Conservation (phyloP, 2,888 invertebrate species). For the Ochropleura plecta region DNA sequence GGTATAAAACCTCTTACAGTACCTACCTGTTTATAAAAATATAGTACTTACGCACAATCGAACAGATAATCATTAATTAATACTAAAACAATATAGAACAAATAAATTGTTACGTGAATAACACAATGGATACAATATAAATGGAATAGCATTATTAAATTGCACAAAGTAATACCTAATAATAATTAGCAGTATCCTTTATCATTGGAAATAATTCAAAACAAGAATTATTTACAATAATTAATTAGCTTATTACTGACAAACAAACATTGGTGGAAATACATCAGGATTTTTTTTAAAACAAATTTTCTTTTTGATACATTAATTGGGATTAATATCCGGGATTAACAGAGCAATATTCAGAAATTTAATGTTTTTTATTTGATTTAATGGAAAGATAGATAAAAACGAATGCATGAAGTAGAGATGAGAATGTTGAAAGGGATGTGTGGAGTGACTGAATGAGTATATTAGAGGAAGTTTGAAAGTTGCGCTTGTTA, state of each 20-base stretch:
- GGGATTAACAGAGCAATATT: background rate
- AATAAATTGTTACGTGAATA: background rate
- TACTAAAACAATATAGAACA: background rate
- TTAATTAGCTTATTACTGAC: slow-evolving; percentile 53
- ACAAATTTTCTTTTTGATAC: slow-evolving; percentile 2
- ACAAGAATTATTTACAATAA: slow-evolving; percentile 25
- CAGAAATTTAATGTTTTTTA: background rate
- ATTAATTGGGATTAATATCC: slow-evolving; percentile 11
- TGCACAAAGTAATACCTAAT: background rate
- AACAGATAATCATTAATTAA: background rate
- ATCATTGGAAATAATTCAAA: slow-evolving; percentile 25
- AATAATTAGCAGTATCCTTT: background rate
- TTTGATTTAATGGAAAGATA: no score
- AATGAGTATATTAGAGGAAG: no score
- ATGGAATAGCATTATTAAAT: background rate
- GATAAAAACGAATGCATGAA: no score
- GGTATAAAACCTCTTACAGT: no score
- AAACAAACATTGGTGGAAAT: slow-evolving; percentile 23
- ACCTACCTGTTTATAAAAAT: no score
- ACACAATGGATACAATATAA: background rate
- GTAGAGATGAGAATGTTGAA: no score
- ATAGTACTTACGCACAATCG: no score
- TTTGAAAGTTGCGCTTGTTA: no score
- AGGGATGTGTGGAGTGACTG: no score
- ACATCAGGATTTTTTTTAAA: slow-evolving; percentile 22